Evolutionary conservation across 2,888 invertebrate species (phyloP).

Genomic region (Melanostoma mellinum): DNA sequence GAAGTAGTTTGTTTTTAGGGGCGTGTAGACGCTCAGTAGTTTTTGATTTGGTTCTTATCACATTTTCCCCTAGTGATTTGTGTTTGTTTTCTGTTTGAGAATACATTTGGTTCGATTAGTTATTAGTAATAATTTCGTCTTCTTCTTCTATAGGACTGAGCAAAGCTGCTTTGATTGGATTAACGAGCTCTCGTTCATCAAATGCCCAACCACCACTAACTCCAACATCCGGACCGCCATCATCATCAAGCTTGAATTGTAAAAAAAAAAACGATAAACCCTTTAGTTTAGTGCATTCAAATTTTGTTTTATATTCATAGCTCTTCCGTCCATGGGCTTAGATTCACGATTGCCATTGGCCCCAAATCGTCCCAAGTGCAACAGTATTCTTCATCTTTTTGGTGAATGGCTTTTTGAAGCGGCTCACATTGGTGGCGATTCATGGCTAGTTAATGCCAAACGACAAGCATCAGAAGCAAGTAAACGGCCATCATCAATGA

Average conservation of each 20-base stretch:
- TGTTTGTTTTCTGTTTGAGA: slow-evolving; percentile 30
- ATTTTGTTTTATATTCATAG: slow-evolving; percentile 80
- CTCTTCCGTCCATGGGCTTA: slow-evolving; percentile 84
- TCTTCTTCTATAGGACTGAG: slow-evolving; percentile 86
- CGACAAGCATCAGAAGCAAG: slow-evolving; percentile 83
- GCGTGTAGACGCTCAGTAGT: too few relatives aligned
- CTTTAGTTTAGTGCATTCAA: slow-evolving; percentile 39
- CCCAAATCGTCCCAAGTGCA: slow-evolving; percentile 93
- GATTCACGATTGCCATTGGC: slow-evolving; percentile 88
- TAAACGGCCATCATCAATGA: slow-evolving; percentile 86
- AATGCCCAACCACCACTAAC: slow-evolving; percentile 86
- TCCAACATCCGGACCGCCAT: slow-evolving; percentile 88
- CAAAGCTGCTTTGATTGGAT: slow-evolving; percentile 90
- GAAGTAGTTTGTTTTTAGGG: too few relatives aligned
- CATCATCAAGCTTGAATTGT: slow-evolving; percentile 87
- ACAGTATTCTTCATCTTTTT: slow-evolving; percentile 96
- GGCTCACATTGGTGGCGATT: slow-evolving; percentile 92
- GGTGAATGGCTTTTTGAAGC: slow-evolving; percentile 99
- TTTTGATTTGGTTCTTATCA: too few relatives aligned
- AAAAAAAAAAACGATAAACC: slow-evolving; percentile 74
- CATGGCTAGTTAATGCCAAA: slow-evolving; percentile 83
- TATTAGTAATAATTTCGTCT: slow-evolving; percentile 35
- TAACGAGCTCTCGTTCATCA: slow-evolving; percentile 88
- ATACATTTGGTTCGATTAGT: slow-evolving; percentile 23
- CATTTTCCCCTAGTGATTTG: background rate